Percentiles rank a stretch among this genome's conserved stretches.
These are phyloP conservation scores for Chauna torquata DNA, from an alignment of 2,113 vertebrate genomes.

Conservation along the genomic window DNA sequence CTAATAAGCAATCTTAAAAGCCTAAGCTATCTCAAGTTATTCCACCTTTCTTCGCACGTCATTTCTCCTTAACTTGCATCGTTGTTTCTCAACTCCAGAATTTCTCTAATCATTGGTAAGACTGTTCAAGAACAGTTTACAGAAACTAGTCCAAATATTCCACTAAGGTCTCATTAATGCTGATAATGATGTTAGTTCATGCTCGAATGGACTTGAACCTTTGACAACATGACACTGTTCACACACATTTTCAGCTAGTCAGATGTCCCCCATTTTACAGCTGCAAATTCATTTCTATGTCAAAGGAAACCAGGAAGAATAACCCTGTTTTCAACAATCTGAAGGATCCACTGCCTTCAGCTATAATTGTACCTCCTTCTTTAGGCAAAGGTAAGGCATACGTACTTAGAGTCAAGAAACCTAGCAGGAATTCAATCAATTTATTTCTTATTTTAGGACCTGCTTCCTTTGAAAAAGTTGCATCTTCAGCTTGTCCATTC, in stretches of 20 bases:
- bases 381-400: not conserved
- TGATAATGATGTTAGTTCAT: not conserved
- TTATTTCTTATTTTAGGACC: not conserved
- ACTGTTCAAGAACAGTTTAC: not conserved
- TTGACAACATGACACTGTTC: not conserved
- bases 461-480: not conserved
- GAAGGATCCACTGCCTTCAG: not conserved
- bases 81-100: not conserved
- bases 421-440: not conserved
- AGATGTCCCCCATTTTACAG: not conserved
- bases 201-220: not conserved
- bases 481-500: not conserved
- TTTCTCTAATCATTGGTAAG: not conserved
- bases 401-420: not conserved
- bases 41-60: not conserved
- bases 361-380: not conserved
- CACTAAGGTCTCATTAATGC: not conserved
- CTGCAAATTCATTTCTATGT: not conserved
- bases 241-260: not conserved
- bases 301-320: not conserved
- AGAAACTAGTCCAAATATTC: not conserved
- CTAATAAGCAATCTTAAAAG: not conserved
- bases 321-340: not conserved
- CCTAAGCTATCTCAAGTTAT: not conserved
- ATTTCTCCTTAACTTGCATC: not conserved